Percentiles rank a stretch among this genome's conserved stretches.
phyloP scores from a whole-genome alignment of 2,113 vertebrate species.

The Apodemus speciosus region DNA sequence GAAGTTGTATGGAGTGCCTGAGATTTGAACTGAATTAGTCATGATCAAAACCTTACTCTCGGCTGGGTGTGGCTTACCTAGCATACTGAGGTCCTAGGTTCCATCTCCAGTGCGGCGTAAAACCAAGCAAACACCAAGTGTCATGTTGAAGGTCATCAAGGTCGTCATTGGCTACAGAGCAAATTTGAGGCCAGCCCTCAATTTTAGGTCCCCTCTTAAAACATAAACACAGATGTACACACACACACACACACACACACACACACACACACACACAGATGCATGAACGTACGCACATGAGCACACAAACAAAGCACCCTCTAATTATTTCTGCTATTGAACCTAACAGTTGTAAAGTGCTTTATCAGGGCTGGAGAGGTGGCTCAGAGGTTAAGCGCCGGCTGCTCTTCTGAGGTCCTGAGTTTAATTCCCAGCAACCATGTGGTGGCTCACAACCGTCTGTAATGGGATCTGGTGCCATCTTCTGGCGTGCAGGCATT shows the following conservation, averaged over 20 bases:
- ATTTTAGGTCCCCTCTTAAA: background rate
- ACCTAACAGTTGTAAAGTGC: background rate
- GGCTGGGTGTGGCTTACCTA: background rate
- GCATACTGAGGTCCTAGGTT: no score
- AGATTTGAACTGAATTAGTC: background rate
- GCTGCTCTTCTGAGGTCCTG: no score
- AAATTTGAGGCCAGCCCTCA: background rate
- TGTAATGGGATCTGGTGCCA: no score
- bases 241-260: no score
- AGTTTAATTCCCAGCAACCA: no score
- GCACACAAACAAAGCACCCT: background rate
- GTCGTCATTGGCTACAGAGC: background rate
- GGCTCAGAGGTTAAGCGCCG: no score
- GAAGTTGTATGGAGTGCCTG: background rate
- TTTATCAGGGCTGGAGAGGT: background rate
- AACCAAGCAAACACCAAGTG: background rate
- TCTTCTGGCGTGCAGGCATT: no score
- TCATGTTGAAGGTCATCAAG: background rate
- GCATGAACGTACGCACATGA: rapidly evolving
- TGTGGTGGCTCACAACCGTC: no score
- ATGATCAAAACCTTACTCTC: background rate
- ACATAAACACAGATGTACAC: no score
- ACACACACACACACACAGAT: no score
- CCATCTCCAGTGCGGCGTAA: background rate
- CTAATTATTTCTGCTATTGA: background rate